Percentiles rank a stretch among this genome's conserved stretches.
phyloP scores from a whole-genome alignment of 35 echinoderm and acorn worm species.

The Acanthaster planci region DNA sequence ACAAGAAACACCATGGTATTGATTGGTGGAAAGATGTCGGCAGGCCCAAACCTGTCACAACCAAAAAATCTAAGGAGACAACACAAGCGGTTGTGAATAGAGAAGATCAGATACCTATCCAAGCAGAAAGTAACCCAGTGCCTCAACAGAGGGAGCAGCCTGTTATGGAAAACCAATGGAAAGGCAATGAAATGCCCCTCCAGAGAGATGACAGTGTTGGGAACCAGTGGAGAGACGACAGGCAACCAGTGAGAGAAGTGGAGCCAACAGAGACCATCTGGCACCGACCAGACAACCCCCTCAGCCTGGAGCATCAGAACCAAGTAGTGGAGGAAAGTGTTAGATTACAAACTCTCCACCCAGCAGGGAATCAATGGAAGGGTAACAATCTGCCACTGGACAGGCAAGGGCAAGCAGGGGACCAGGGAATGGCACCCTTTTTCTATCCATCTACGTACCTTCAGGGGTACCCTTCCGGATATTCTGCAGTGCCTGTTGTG shows the following conservation, averaged over 20 bases:
- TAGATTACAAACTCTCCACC: not conserved
- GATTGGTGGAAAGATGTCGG: constrained; percentile 69
- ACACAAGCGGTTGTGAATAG: constrained; percentile 9
- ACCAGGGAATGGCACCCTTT: not conserved
- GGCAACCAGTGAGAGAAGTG: not conserved
- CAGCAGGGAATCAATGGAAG: not conserved
- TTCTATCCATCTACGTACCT: constrained; percentile 11
- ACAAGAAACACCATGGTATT: constrained; percentile 77
- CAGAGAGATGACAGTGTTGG: not conserved
- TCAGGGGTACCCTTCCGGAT: constrained; percentile 11
- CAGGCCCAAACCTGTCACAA: constrained; percentile 16
- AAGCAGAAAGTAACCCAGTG: not conserved
- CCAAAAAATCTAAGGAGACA: constrained; percentile 45
- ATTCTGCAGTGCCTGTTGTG: not conserved
- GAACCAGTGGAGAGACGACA: not conserved
- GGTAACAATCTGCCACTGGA: not conserved
- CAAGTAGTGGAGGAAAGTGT: not conserved
- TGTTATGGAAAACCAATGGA: constrained; percentile 16
- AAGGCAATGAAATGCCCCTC: not conserved
- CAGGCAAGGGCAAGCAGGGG: constrained; percentile 2
- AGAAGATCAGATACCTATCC: not conserved
- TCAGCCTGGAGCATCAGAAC: not conserved
- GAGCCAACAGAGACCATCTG: not conserved
- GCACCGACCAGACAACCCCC: not conserved
- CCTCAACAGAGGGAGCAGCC: not conserved